Evolutionary conservation across 2,113 vertebrate species (phyloP).

Genomic region (Hippolais icterina): DNA sequence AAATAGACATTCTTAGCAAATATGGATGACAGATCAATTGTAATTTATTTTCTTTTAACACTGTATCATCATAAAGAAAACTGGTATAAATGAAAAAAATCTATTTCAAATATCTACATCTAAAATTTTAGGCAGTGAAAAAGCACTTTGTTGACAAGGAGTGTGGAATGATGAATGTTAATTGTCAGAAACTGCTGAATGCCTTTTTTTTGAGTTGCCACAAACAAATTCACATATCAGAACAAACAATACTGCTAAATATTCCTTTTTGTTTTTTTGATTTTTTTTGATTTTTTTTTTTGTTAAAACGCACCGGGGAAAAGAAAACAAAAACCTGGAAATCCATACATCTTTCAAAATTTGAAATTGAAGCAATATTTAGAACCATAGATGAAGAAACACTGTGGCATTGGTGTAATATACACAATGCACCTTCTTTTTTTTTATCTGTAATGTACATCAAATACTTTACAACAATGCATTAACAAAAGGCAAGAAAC

Average conservation of each 20-base stretch:
- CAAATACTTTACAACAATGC: constrained; percentile 98
- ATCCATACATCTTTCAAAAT: constrained; percentile 82
- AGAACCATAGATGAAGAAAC: constrained; percentile 86
- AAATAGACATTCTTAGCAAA: constrained; percentile 88
- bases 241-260: constrained; percentile 90
- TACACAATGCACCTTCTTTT: constrained; percentile 85
- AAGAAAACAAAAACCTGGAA: constrained; percentile 78
- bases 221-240: constrained; percentile 88
- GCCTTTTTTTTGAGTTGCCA: constrained; percentile 82
- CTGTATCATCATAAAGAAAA: constrained; percentile 88
- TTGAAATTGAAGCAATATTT: constrained; percentile 84
- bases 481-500: constrained; percentile 94
- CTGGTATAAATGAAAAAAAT: constrained; percentile 86
- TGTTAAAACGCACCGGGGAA: constrained; percentile 80
- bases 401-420: constrained; percentile 91
- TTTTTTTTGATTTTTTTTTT: constrained; percentile 65
- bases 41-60: constrained; percentile 89
- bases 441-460: constrained; percentile 91
- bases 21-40: constrained; percentile 89
- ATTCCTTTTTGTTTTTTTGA: constrained; percentile 74
- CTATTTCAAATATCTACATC: constrained; percentile 93
- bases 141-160: constrained; percentile 91
- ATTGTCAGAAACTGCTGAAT: constrained; percentile 83
- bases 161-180: constrained; percentile 85
- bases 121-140: constrained; percentile 98